Percentiles rank a stretch among this genome's conserved stretches.
These are phyloP conservation scores for Karalla daura DNA, from an alignment of 2,797 vertebrate species.

Conservation along the genomic window DNA sequence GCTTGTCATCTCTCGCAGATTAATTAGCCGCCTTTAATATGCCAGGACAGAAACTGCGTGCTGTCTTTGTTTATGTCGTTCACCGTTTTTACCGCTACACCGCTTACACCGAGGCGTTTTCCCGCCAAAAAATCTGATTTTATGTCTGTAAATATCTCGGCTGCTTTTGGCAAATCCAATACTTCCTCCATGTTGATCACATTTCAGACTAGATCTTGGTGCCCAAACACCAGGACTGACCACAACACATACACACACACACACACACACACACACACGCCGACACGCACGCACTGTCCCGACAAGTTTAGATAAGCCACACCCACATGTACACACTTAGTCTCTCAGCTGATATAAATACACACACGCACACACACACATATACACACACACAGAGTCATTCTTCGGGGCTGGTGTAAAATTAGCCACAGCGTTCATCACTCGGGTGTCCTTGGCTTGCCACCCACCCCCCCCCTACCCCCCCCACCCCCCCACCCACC, in stretches of 20 bases:
- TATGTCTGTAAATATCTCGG: too few relatives aligned
- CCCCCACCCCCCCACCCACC: slow-evolving; percentile 14
- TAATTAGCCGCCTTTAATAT: background rate
- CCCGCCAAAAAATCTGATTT: too few relatives aligned
- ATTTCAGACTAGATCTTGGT: background rate
- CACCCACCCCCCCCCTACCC: slow-evolving; percentile 18
- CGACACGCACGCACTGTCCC: background rate
- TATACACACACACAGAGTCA: slow-evolving; percentile 40
- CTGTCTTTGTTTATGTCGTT: background rate
- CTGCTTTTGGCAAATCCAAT: background rate
- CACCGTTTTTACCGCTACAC: background rate
- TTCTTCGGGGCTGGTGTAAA: slow-evolving; percentile 62
- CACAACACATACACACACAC: slow-evolving; percentile 32
- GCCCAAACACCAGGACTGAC: slow-evolving; percentile 22
- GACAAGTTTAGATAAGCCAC: slow-evolving; percentile 40
- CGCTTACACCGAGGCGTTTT: too few relatives aligned
- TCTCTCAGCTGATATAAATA: slow-evolving; percentile 54
- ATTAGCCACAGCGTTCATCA: slow-evolving; percentile 51
- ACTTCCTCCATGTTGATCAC: background rate
- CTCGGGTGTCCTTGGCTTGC: slow-evolving; percentile 60
- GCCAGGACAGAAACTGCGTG: background rate
- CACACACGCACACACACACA: slow-evolving; percentile 40
- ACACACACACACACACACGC: slow-evolving; percentile 23
- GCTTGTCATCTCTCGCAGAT: background rate
- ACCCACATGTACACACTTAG: slow-evolving; percentile 3